Evolutionary conservation across 1,140 invertebrate species (phyloP), one percentile per base, ranked within the genome.

Genomic region (Sinonovacula constricta): DNA sequence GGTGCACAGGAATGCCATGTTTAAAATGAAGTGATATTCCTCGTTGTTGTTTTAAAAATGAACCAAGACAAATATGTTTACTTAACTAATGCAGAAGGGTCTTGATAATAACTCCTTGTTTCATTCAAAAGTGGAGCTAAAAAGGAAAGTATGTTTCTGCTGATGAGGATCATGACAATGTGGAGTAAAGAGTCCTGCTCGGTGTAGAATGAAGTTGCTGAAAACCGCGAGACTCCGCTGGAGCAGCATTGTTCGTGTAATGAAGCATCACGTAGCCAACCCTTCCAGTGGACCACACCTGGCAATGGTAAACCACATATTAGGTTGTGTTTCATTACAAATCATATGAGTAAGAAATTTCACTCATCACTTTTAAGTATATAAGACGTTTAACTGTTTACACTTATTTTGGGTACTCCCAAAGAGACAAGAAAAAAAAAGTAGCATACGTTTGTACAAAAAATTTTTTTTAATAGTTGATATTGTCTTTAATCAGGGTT

Each of bases 201-300:
- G n/a, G n/a, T n/a, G n/a, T n/a, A n/a, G n/a, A n/a, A n/a, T n/a
- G n/a, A n/a, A n/a, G n/a, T n/a, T n/a, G n/a, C n/a, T n/a, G n/a
- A n/a, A n/a, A n/a, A n/a, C n/a, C n/a, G n/a, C n/a, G n/a, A n/a
- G n/a, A n/a, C n/a, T n/a, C n/a, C n/a, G n/a, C n/a, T n/a, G n/a
- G n/a, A n/a, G n/a, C n/a, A n/a, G n/a, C n/a, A n/a, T n/a, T n/a
- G 39, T 18, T 45, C 7, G 39, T 18, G 18, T 45, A 45, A 7
- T 10, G 39, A 45, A 45, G 39, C 39, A 10, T 7, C 39, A 45
- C 39, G 57, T 87, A 88, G 12, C 74, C 81, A 14, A 89, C 62
- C 30, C 77, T 76, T 10, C 86, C 86, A 79, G 82, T 85, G 30
- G 85, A 86, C 87, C 87, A 88, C 14, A 90, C 79, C 87, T 88